phyloP scores from a whole-genome alignment of 2,888 invertebrate species.

The Meghimatium bilineatum region DNA sequence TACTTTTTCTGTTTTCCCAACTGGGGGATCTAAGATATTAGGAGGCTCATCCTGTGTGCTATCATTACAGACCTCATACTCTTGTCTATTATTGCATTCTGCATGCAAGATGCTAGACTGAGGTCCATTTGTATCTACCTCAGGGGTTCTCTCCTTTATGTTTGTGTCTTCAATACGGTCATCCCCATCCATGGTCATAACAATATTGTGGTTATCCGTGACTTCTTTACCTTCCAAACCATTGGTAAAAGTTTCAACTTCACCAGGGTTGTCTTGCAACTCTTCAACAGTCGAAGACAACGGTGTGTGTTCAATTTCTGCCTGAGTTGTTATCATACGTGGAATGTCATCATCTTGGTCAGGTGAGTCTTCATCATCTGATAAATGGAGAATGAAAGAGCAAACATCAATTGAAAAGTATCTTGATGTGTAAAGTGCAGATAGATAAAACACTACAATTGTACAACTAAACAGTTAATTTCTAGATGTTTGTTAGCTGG shows the following conservation, averaged over 20 bases:
- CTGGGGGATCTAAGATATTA: neutral
- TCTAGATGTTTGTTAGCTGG: too few species aligned
- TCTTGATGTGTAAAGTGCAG: neutral
- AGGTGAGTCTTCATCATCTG: conserved; percentile 44
- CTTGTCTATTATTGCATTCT: conserved; percentile 37
- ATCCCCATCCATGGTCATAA: conserved; percentile 8
- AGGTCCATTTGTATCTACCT: neutral
- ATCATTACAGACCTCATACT: conserved; percentile 48
- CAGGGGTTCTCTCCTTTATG: neutral
- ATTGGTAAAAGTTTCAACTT: neutral
- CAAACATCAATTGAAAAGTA: neutral
- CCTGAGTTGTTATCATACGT: conserved; percentile 68
- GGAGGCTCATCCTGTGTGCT: neutral
- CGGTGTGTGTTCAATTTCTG: conserved; percentile 57
- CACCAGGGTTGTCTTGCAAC: neutral
- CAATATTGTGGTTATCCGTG: conserved; percentile 21
- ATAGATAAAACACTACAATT: too few species aligned
- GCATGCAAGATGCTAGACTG: neutral
- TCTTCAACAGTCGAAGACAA: conserved; percentile 28
- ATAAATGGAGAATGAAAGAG: neutral
- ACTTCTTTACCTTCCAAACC: neutral
- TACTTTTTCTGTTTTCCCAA: neutral
- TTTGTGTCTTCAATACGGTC: neutral
- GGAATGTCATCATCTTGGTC: conserved; percentile 57
- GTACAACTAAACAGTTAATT: too few species aligned